A percentile compares a stretch with the other conserved stretches of the same genome.
Evolutionary conservation across 2,113 vertebrate species (phyloP).

Genomic region (Cavia aperea): DNA sequence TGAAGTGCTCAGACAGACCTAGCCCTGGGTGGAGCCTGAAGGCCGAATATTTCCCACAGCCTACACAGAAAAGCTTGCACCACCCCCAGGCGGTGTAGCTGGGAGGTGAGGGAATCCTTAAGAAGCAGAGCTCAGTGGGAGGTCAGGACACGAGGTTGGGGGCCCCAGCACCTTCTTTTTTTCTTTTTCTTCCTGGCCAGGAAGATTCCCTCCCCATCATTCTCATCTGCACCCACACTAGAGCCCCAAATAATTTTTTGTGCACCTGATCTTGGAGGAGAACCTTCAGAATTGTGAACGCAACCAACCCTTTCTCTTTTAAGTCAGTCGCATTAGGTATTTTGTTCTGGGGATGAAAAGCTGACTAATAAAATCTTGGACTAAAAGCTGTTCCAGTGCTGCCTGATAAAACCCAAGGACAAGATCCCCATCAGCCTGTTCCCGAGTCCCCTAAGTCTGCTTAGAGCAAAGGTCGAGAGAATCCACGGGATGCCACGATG

Average conservation of each 20-base stretch:
- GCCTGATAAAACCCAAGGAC: background rate
- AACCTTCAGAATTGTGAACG: background rate
- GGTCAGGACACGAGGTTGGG: background rate
- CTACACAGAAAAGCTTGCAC: too few relatives aligned
- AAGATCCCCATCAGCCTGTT: background rate
- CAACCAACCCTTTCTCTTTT: background rate
- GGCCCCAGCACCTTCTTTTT: background rate
- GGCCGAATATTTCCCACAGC: background rate
- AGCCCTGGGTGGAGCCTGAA: background rate
- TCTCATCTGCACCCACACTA: background rate
- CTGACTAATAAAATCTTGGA: background rate
- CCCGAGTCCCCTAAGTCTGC: too few relatives aligned
- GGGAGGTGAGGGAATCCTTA: background rate
- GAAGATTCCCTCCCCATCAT: too few relatives aligned
- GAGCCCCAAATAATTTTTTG: background rate
- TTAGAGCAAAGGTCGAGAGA: background rate
- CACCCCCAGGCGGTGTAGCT: too few relatives aligned
- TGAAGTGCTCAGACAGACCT: fast-evolving
- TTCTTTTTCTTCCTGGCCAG: background rate
- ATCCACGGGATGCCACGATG: fast-evolving
- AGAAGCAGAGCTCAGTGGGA: background rate
- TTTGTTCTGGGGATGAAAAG: background rate
- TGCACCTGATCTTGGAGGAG: background rate
- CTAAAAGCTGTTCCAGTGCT: background rate
- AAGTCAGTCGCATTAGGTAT: too few relatives aligned